Percentiles rank a stretch among this genome's conserved stretches.
phyloP scores from a whole-genome alignment of 2,888 invertebrate genomes.

The Drosophila mayaguana region DNA sequence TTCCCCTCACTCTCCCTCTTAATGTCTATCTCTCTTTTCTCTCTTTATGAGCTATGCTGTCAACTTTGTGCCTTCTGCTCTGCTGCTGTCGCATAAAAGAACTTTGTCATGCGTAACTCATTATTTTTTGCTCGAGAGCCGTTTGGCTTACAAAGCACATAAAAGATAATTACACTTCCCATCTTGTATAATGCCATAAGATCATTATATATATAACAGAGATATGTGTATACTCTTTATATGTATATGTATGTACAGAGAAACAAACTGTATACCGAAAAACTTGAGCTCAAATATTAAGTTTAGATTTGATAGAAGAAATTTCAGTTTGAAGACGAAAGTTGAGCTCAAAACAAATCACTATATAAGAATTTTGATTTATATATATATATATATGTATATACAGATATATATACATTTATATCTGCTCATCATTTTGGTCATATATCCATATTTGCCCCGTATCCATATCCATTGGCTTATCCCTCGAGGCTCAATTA shows the following conservation, averaged over 20 bases:
- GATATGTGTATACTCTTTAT: not conserved
- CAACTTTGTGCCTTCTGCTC: slow-evolving; percentile 28
- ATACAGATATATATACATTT: not conserved
- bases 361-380: no score
- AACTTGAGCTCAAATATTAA: not conserved
- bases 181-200: not conserved
- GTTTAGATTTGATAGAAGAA: not conserved
- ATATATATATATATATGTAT: not conserved
- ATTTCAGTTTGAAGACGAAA: no score
- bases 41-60: slow-evolving; percentile 19
- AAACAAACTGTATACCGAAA: not conserved
- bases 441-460: not conserved
- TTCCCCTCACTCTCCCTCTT: not conserved
- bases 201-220: not conserved
- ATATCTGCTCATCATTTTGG: not conserved
- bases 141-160: slow-evolving; percentile 61
- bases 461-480: not conserved
- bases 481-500: slow-evolving; percentile 35
- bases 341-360: no score
- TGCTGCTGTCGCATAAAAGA: slow-evolving; percentile 72
- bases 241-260: not conserved
- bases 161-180: slow-evolving; percentile 64
- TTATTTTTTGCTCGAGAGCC: slow-evolving; percentile 79
- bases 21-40: not conserved
- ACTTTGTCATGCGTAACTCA: slow-evolving; percentile 85